Base-by-base conservation (phyloP, 1,140 invertebrate species). In the Drosophila chauvacae region DNA sequence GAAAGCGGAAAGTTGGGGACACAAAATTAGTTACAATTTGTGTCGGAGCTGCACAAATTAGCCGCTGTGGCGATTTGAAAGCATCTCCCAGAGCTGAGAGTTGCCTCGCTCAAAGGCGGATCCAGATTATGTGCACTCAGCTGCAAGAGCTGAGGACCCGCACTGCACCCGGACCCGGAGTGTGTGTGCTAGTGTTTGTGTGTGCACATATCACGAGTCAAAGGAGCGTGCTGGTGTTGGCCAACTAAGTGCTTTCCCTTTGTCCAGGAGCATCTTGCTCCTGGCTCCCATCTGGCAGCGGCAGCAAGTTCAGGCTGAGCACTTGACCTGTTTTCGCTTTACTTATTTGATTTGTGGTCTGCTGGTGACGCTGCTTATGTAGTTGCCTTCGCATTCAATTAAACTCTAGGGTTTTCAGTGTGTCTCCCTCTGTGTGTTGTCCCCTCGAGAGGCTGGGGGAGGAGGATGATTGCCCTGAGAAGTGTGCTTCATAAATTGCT, bases 311-410 rank as follows among this genome's bases (percentile, higher is more conserved):
- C 80, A 80, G 81, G 48, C 78, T 39, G 14, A 73, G 78, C 68
- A 83, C 83, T 87, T 87, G 83, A 87, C 84, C 83, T 66, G 70
- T 64, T 66, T 75, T 45, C 65, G 48, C 58, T 48, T 50, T 51
- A 62, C 57, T 64, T 61, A 68, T 78, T 71, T 78, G 61, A 86
- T 70, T 77, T 81, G 41, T 70, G 73, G 60, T 63, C 73, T 65
- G 74, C 42, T 37, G 30, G 55, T 60, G 77, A 73, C 72, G 75
- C 51, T 63, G 51, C 57, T 77, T 77, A 78, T 77, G 64, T 59
- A 57, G 58, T 78, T 77, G 73, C 73, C 63, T 69, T 77, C 74
- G 65, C 58, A 85, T 85, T 84, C 77, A 85, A 85, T 84, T 84
- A 85, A 77, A 57, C 65, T 57, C 60, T n/a, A 47, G 50, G 66